Evolutionary conservation across 1,140 invertebrate species (phyloP), one percentile per base, ranked within the genome.

Genomic region (Drosophila rhopaloa): DNA sequence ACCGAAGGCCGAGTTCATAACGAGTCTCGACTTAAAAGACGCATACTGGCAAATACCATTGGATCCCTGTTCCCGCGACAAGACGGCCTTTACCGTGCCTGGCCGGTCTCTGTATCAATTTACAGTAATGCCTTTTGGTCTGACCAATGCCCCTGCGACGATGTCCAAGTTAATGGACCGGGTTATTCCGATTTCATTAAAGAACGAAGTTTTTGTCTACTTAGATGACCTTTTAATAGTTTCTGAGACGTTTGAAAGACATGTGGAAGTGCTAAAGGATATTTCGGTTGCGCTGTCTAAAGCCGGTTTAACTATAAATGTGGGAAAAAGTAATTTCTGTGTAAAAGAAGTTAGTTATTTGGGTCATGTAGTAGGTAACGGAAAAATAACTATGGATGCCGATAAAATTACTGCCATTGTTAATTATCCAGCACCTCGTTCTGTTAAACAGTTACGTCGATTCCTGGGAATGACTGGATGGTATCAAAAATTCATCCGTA

Each of bases 211-310:
- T 9, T 74, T 74, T 40, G 50, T 67, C 1, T 73, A 68, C 57
- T 37, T 94, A 0, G 94, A 94, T 75, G 94, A 95, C 58, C 83
- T 94, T 2, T 68, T 94, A 0, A 71, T 94, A 13, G 84, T 90
- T 32, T 85, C 76, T 19, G 16, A 54, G 7, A 38, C 32, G 11
- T 38, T 54, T 38, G 51, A 54, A 54, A 19, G 51, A 54, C 51
- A 38, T n/a, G n/a, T n/a, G n/a, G n/a, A n/a, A n/a, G n/a, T n/a
- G n/a, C n/a, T n/a, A n/a, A n/a, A 8, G 9, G 51, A 54, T 19
- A 54, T 38, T 9, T 35, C 48, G 27, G 5, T 51, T 51, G 50
- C 50, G n/a, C 8, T 51, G 29, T 16, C 50, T 32, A 51, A 51
- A 35, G 29, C 29, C 8, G 14, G 50, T 24, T 24, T 24, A 24